Evolutionary conservation across 2,113 vertebrate species (phyloP), one percentile per base, ranked within the genome.

Genomic region (Anguilla japonica): DNA sequence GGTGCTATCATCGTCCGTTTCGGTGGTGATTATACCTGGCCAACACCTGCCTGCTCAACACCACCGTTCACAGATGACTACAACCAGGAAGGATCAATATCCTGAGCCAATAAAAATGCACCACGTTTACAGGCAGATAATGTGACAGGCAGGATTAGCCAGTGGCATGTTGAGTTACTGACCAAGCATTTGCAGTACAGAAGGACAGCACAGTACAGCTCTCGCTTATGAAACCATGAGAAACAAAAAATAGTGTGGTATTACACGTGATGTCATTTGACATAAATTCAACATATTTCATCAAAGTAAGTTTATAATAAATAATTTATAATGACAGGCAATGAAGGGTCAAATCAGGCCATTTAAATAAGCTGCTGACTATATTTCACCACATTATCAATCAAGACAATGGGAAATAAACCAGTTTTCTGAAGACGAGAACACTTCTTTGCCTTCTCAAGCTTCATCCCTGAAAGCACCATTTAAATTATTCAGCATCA

Each of bases 261-360:
- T 26, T 26, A 67, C 22, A 22, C 34, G 0, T 34, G 34, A 34
- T 34, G 34, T 34, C 34, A 34, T 34, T 34, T 34, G 34, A 34
- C 34, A 34, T 34, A 34, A 34, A 34, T 34, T 34, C 34, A 1
- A 13, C 71, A 50, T 41, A 53, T 53, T 67, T 82, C 67, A 14
- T 22, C 40, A 87, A 82, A 82, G 57, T 60, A 46, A 41, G 60
- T 71, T 81, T 34, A 29, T 81, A 82, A 83, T 87, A 83, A 34
- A 75, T 75, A 82, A 87, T 53, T 83, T 43, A 82, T 83, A 83
- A 82, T 87, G 82, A 87, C 86, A 82, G 81, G 16, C 86, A 75
- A 43, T 41, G 82, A 82, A 87, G 22, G 2, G 81, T 87, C 41
- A 75, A 34, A 78, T 53, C 41, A 50, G 81, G 34, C 40, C 63